A percentile compares a stretch with the other conserved stretches of the same genome.
Conservation (phyloP, 2,113 vertebrate genomes). For the Percina caprodes region DNA sequence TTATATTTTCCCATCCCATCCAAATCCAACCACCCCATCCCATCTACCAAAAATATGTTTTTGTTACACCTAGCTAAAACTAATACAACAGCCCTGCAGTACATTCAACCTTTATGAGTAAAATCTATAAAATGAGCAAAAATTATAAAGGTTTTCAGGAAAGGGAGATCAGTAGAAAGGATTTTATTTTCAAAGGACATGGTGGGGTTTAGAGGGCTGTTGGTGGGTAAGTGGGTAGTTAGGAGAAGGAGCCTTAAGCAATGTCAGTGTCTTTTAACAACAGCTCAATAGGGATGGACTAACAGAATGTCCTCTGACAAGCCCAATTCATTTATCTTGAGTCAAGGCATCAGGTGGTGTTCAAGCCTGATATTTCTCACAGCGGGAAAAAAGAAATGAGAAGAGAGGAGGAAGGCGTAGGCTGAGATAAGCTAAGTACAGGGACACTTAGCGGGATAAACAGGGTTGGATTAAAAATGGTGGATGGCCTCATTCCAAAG, state of each 20-base stretch:
- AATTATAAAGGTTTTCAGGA: not conserved
- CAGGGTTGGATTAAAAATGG: not conserved
- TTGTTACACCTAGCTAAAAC: too few relatives aligned
- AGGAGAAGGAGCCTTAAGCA: not conserved
- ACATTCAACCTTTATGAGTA: not conserved
- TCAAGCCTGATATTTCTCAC: slow-evolving; percentile 11
- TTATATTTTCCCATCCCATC: too few relatives aligned
- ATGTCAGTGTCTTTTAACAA: not conserved
- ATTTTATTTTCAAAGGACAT: not conserved
- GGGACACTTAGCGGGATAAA: slow-evolving; percentile 11
- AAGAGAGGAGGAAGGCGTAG: slow-evolving; percentile 2
- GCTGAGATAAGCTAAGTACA: slow-evolving; percentile 25
- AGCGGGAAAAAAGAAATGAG: slow-evolving; percentile 11
- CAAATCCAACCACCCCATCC: too few relatives aligned
- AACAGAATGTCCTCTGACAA: not conserved
- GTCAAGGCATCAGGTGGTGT: slow-evolving; percentile 19
- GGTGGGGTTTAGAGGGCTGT: not conserved
- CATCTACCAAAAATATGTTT: too few relatives aligned
- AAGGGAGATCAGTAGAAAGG: not conserved
- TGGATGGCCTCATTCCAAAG: slow-evolving; percentile 27
- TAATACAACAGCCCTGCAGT: too few relatives aligned
- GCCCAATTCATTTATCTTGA: not conserved
- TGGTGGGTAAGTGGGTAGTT: not conserved
- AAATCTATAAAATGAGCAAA: not conserved
- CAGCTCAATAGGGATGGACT: not conserved